A percentile compares a stretch with the other conserved stretches of the same genome.
phyloP scores from a whole-genome alignment of 2,797 vertebrate species.

The Hozukius guyotensis region DNA sequence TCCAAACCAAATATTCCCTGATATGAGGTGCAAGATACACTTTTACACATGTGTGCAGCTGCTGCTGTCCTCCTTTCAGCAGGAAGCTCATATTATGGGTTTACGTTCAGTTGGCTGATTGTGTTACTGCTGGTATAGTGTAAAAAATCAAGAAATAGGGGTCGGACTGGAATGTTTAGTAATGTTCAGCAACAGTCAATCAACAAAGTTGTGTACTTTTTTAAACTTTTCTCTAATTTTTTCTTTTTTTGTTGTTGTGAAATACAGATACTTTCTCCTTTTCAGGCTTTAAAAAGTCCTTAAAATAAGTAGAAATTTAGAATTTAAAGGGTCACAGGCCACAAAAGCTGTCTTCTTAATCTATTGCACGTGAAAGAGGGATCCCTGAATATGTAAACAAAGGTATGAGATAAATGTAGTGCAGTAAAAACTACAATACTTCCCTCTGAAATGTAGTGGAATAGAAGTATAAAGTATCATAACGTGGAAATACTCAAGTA shows the following conservation, averaged over 20 bases:
- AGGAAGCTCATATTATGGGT: background rate
- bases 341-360: background rate
- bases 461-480: background rate
- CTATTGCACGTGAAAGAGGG: background rate
- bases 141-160: background rate
- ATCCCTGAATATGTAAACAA: background rate
- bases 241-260: background rate
- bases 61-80: constrained; percentile 20
- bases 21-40: constrained; percentile 33
- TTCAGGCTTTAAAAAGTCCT: background rate
- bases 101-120: constrained; percentile 27
- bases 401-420: background rate
- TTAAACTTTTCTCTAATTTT: background rate
- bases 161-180: background rate
- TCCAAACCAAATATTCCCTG: constrained; percentile 64
- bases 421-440: background rate
- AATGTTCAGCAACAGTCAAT: background rate
- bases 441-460: background rate
- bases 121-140: background rate
- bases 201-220: background rate
- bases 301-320: background rate
- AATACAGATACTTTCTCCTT: background rate
- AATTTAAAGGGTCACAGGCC: background rate
- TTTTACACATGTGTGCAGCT: constrained; percentile 47
- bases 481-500: background rate